These are phyloP conservation scores for Matsumurasca onukii DNA, from an alignment of 1,140 invertebrate species.

Conservation along the genomic window DNA sequence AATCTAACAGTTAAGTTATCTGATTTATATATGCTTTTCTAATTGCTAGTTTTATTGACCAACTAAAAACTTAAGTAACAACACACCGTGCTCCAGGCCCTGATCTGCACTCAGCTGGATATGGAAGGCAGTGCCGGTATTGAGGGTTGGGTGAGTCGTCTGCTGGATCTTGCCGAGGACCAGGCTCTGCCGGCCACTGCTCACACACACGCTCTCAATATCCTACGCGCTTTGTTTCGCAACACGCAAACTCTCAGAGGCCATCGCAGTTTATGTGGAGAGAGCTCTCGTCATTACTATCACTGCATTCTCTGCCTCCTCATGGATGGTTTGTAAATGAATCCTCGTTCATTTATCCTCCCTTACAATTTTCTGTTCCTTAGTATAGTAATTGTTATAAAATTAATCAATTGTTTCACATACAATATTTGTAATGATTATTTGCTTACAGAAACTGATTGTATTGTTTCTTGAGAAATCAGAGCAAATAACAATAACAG, in stretches of 20 bases:
- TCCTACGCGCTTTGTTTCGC: constrained; percentile 76
- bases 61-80: too few species aligned
- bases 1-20: too few species aligned
- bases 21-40: too few species aligned
- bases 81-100: too few species aligned
- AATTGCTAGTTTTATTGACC: too few species aligned
- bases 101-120: constrained; percentile 69
- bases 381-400: too few species aligned
- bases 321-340: constrained; percentile 82
- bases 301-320: constrained; percentile 66
- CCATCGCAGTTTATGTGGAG: constrained; percentile 69
- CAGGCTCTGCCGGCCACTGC: constrained; percentile 48
- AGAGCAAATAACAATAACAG: constrained; percentile 24
- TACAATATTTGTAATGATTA: too few species aligned
- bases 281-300: constrained; percentile 65
- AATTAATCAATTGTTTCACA: too few species aligned
- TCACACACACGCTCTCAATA: constrained; percentile 82
- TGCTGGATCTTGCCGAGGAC: constrained; percentile 54
- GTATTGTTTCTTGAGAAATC: too few species aligned
- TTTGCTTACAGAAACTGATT: too few species aligned
- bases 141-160: constrained; percentile 57
- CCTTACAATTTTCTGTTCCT: too few species aligned
- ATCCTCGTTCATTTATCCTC: too few species aligned
- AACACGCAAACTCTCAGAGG: constrained; percentile 73
- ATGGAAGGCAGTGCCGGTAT: constrained; percentile 56